These are phyloP conservation scores for Amphiprion ocellaris DNA, from an alignment of 2,113 vertebrate genomes.

Conservation along the genomic window DNA sequence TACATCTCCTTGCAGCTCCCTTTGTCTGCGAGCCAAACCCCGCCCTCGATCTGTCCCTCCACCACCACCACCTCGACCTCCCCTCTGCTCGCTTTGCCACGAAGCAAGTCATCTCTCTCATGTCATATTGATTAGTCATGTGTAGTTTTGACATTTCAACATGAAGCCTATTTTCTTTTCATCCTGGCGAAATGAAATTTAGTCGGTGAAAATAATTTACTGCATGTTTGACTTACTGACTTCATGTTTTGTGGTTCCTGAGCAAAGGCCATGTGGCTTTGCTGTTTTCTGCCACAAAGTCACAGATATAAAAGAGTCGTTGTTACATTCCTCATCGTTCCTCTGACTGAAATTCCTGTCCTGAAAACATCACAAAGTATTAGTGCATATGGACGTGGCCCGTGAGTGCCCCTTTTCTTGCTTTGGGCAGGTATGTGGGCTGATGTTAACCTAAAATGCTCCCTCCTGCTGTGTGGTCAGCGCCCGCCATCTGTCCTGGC, in stretches of 20 bases:
- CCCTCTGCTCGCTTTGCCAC: constrained; percentile 30
- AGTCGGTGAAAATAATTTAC: neutral
- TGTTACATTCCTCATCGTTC: neutral
- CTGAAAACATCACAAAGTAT: constrained; percentile 19
- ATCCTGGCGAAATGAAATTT: constrained; percentile 33
- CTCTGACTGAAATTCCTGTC: constrained; percentile 29
- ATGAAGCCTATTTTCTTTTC: constrained; percentile 21
- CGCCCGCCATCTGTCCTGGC: constrained; percentile 58
- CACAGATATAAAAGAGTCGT: neutral
- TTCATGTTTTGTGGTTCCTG: neutral
- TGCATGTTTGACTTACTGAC: neutral
- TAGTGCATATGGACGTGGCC: neutral
- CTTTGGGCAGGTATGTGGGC: constrained; percentile 52
- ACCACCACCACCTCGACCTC: constrained; percentile 3
- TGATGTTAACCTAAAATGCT: constrained; percentile 54
- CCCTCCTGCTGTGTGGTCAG: constrained; percentile 57
- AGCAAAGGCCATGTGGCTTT: neutral
- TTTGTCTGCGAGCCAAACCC: constrained; percentile 78
- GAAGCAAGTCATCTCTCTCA: constrained; percentile 53
- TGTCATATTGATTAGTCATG: constrained; percentile 54
- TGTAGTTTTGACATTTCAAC: constrained; percentile 62
- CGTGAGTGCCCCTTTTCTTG: constrained; percentile 17
- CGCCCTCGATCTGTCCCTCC: constrained; percentile 38
- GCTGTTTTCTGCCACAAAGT: neutral
- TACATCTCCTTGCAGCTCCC: constrained; percentile 68